Conservation (phyloP, 2,113 vertebrate species). For the Cricetomys ansorgei region DNA sequence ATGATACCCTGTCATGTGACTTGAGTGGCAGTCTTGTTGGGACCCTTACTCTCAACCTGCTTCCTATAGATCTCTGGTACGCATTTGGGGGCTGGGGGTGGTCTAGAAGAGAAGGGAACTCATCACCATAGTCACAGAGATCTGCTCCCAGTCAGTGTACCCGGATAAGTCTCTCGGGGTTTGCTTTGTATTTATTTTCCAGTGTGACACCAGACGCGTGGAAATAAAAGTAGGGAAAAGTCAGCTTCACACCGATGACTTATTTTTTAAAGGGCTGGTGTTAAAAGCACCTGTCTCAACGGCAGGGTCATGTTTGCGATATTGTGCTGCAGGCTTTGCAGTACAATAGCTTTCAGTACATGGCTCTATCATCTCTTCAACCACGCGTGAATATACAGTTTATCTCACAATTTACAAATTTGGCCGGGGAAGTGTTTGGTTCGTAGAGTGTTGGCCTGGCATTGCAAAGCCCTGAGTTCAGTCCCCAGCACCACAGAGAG, state of each 20-base stretch:
- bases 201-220: slow-evolving; percentile 4
- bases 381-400: not conserved
- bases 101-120: not conserved
- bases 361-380: slow-evolving; percentile 17
- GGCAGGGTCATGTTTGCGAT: not conserved
- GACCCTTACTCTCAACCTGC: not conserved
- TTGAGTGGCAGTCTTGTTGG: not conserved
- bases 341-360: not conserved
- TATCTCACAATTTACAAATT: not conserved
- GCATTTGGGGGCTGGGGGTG: not conserved
- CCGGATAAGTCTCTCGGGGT: not conserved
- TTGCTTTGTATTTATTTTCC: not conserved
- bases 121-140: not conserved
- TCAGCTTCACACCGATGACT: not conserved
- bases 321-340: not conserved
- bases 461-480: not conserved
- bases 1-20: not conserved
- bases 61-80: not conserved
- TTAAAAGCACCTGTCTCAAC: not conserved
- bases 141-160: not conserved
- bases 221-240: not conserved
- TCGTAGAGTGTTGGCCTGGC: not conserved
- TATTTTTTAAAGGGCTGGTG: not conserved
- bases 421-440: not conserved
- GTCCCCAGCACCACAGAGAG: not conserved